phyloP scores from a whole-genome alignment of 2,888 invertebrate species.

The Leptopilina syphax region DNA sequence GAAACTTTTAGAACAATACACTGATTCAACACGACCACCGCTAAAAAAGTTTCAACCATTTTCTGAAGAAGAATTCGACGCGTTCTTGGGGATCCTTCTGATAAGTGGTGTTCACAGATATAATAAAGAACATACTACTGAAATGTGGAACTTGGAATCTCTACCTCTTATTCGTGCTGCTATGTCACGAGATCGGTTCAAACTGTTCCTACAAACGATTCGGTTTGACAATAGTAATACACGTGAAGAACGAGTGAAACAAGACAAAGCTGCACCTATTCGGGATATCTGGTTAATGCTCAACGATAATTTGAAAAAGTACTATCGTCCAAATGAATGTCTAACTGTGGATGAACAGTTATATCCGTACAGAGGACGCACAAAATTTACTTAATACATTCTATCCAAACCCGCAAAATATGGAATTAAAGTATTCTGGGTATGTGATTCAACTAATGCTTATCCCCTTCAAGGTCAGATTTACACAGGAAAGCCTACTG shows the following conservation, averaged over 20 bases:
- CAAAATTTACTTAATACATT: conserved; percentile 63
- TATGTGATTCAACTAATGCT: conserved; percentile 60
- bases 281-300: conserved; percentile 64
- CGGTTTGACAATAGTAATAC: conserved; percentile 64
- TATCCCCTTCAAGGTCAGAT: conserved; percentile 59
- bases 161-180: too few species aligned
- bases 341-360: conserved; percentile 66
- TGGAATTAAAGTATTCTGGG: conserved; percentile 65
- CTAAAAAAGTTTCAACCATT: too few species aligned
- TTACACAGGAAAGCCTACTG: conserved; percentile 57
- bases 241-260: conserved; percentile 54
- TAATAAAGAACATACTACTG: too few species aligned
- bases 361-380: conserved; percentile 61
- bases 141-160: too few species aligned
- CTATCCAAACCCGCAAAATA: conserved; percentile 63
- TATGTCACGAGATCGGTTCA: too few species aligned
- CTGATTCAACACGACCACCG: too few species aligned
- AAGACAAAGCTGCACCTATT: conserved; percentile 64
- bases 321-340: conserved; percentile 61
- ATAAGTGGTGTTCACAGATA: too few species aligned
- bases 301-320: conserved; percentile 61
- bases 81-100: too few species aligned
- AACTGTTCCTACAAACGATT: conserved; percentile 40
- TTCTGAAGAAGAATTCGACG: too few species aligned
- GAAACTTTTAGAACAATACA: too few species aligned